Evolutionary conservation across 2,888 invertebrate genomes (phyloP), one percentile per base, ranked within the genome.

Genomic region (Hypselothyrea guttata): DNA sequence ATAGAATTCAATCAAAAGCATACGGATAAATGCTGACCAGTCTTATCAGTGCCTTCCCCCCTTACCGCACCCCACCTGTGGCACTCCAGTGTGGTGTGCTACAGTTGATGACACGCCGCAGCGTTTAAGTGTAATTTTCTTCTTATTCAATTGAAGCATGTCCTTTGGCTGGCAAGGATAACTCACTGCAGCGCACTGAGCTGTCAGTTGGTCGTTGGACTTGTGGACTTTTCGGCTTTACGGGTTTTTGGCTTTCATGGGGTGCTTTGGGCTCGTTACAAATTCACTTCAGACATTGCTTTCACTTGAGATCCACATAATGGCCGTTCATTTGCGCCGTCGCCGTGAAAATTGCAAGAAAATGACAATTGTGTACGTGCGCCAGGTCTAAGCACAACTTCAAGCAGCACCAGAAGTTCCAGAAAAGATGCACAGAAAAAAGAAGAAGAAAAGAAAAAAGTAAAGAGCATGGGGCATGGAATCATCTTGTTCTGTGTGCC

Each of bases 41-140:
- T 15, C 52, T 40, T 44, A 16, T 33, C 27, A 38, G 47, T 44
- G 22, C 34, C 44, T 55, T 8, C 4, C 1, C 11, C 12, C 11
- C 8, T n/a, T n/a, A 18, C 9, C 15, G 28, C 46, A 33, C n/a
- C 1, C 9, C 40, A 22, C 12, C 11, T 38, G 11, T 28, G n/a
- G 1, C 8, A 7, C 37, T 1, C 7, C 4, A 16, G 13, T 12
- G 4, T 38, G 13, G 18, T 5, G 7, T 15, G 53, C 22, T 12
- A 37, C 53, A 66, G 82, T 60, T 78, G 75, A 48, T 63, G 60
- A 81, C 78, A 82, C 82, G 78, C 63, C 68, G 66, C 81, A 74
- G 28, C 85, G 81, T 87, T 86, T 84, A 87, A 84, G 84, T 85
- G 75, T 76, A 86, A 87, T 87, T 84, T 81, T 82, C 85, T 86